Evolutionary conservation across 2,888 invertebrate species (phyloP).

Genomic region (Apantesis nais): DNA sequence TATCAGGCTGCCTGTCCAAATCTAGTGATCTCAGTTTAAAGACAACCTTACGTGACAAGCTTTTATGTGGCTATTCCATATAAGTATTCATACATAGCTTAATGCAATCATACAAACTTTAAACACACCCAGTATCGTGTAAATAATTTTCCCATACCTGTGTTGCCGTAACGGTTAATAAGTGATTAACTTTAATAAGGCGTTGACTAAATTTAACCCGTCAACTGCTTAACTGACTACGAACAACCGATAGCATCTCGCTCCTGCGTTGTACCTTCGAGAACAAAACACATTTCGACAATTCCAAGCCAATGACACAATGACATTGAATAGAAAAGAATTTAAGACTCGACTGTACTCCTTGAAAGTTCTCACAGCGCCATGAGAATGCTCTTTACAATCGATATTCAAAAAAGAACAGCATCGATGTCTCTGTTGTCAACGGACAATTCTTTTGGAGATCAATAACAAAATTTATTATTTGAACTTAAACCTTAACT

Average conservation of each 20-base stretch:
- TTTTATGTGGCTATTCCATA: not conserved
- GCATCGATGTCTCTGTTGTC: constrained; percentile 84
- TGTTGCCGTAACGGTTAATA: constrained; percentile 48
- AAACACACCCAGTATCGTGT: not conserved
- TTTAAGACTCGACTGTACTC: constrained; percentile 72
- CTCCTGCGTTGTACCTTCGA: constrained; percentile 54
- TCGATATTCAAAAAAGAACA: constrained; percentile 84
- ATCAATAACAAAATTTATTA: constrained; percentile 56
- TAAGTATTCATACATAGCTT: not conserved
- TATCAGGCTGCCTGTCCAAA: too few species aligned
- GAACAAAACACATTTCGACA: constrained; percentile 54
- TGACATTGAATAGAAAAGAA: constrained; percentile 74
- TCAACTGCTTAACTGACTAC: constrained; percentile 51
- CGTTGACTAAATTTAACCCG: constrained; percentile 55
- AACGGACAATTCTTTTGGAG: constrained; percentile 81
- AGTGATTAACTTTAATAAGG: constrained; percentile 58
- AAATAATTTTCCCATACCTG: constrained; percentile 8
- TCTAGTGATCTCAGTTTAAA: too few species aligned
- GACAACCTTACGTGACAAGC: not conserved
- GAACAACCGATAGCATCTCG: constrained; percentile 54
- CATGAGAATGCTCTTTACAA: constrained; percentile 84
- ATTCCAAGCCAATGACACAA: constrained; percentile 63
- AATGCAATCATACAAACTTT: not conserved
- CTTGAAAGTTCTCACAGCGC: constrained; percentile 81
- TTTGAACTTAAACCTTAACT: constrained; percentile 50